These are phyloP conservation scores for Drosophila navojoa DNA, from an alignment of 1,140 invertebrate genomes.

Conservation along the genomic window DNA sequence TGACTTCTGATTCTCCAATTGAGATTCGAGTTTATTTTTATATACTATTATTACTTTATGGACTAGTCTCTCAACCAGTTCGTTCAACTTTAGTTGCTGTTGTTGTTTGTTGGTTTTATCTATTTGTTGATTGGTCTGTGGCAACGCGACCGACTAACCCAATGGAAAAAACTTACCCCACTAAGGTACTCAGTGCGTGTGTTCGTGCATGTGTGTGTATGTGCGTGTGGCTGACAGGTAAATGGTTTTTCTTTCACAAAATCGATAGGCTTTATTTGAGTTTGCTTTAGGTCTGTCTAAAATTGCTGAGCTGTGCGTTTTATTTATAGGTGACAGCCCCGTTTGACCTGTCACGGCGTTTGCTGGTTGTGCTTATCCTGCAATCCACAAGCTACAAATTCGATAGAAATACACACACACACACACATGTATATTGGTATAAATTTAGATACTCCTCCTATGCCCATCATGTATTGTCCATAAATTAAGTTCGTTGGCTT, in stretches of 20 bases:
- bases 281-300: conserved; percentile 15
- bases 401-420: background rate
- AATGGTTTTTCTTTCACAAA: conserved; percentile 40
- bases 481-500: background rate
- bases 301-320: conserved; percentile 40
- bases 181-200: background rate
- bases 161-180: conserved; percentile 38
- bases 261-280: conserved; percentile 38
- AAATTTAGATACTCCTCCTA: conserved; percentile 1
- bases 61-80: conserved; percentile 32
- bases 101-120: conserved; percentile 25
- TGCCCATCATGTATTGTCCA: background rate
- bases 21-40: conserved; percentile 1
- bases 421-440: background rate
- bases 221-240: conserved; percentile 31
- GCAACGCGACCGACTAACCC: conserved; percentile 55
- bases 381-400: background rate
- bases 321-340: conserved; percentile 41
- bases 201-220: background rate
- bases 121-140: conserved; percentile 17
- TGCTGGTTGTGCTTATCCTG: conserved; percentile 5
- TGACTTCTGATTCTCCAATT: conserved; percentile 23
- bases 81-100: conserved; percentile 56
- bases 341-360: conserved; percentile 38
- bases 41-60: conserved; percentile 2